These are phyloP conservation scores for Scaptomyza pallida DNA, from an alignment of 1,140 invertebrate species.

Conservation along the genomic window DNA sequence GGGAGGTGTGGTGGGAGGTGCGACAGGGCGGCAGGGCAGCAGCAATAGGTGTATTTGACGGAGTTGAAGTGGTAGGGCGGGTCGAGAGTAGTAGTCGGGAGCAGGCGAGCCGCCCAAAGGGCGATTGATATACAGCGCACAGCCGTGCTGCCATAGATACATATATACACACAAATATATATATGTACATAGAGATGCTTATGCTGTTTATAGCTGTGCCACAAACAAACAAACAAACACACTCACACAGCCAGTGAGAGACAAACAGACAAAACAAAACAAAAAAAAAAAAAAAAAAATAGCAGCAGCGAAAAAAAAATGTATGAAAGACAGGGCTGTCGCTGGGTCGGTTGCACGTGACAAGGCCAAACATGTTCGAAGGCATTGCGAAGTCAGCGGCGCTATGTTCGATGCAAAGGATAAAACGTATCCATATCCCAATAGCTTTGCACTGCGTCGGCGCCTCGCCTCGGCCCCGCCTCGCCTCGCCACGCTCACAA, in stretches of 20 bases:
- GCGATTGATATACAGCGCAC: slow-evolving; percentile 59
- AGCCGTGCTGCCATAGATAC: slow-evolving; percentile 22
- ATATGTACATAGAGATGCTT: slow-evolving; percentile 47
- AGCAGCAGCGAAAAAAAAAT: no score
- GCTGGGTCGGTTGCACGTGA: slow-evolving; percentile 39
- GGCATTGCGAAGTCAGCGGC: slow-evolving; percentile 29
- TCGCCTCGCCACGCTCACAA: slow-evolving; percentile 24
- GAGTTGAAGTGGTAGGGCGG: slow-evolving; percentile 12
- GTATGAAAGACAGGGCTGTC: slow-evolving; percentile 1
- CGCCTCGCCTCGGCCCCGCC: slow-evolving; percentile 44
- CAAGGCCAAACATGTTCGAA: slow-evolving; percentile 56
- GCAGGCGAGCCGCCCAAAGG: slow-evolving; percentile 50
- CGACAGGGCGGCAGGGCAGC: slow-evolving; percentile 3
- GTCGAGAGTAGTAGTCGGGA: slow-evolving; percentile 17
- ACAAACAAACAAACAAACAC: slow-evolving; percentile 30
- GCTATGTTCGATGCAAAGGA: slow-evolving; percentile 60
- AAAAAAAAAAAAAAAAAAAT: no score
- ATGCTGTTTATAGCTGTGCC: slow-evolving; percentile 58
- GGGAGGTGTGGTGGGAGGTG: no score
- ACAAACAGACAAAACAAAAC: background rate
- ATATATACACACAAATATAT: slow-evolving; percentile 10
- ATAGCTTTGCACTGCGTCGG: slow-evolving; percentile 60
- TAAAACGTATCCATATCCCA: slow-evolving; percentile 51
- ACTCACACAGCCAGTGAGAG: slow-evolving; percentile 4
- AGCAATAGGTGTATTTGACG: slow-evolving; percentile 17